These are phyloP conservation scores for Holothuria glaberrima DNA, from an alignment of 35 echinoderm and acorn worm genomes.

Conservation along the genomic window DNA sequence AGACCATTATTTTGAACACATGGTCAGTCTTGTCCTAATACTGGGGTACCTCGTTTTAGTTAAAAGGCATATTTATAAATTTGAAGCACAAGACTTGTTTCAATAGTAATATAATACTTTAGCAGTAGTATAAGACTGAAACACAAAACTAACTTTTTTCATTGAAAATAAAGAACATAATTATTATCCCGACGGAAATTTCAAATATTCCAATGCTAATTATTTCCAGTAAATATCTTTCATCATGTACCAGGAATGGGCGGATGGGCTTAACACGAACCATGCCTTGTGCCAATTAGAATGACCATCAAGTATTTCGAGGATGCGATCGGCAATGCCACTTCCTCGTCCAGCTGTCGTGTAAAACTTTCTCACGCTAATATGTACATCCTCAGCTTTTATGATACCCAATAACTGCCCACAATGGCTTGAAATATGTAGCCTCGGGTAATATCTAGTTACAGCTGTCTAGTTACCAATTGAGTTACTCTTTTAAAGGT, in stretches of 20 bases:
- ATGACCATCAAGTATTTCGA: neutral
- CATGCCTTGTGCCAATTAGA: neutral
- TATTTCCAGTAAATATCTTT: no score
- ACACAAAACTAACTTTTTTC: neutral
- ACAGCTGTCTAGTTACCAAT: slow-evolving; percentile 1
- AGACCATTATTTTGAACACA: no score
- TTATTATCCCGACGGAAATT: neutral
- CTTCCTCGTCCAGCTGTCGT: neutral
- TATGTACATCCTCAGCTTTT: slow-evolving; percentile 7
- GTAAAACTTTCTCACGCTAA: neutral
- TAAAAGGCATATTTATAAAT: no score
- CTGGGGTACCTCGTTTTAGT: no score
- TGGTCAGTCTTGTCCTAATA: no score
- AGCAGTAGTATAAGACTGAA: neutral
- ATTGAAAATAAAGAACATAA: neutral
- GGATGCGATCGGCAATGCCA: slow-evolving; percentile 3
- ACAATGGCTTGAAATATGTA: slow-evolving; percentile 6
- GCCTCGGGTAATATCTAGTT: slow-evolving; percentile 8
- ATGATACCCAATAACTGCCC: slow-evolving; percentile 2
- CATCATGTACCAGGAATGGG: neutral
- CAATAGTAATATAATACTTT: no score
- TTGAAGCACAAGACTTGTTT: no score
- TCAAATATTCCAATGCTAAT: no score
- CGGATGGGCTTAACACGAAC: slow-evolving; percentile 5
- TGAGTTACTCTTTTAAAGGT: slow-evolving; percentile 4